Base-by-base conservation (phyloP, 1,140 invertebrate genomes). In the Hetaerina americana region DNA sequence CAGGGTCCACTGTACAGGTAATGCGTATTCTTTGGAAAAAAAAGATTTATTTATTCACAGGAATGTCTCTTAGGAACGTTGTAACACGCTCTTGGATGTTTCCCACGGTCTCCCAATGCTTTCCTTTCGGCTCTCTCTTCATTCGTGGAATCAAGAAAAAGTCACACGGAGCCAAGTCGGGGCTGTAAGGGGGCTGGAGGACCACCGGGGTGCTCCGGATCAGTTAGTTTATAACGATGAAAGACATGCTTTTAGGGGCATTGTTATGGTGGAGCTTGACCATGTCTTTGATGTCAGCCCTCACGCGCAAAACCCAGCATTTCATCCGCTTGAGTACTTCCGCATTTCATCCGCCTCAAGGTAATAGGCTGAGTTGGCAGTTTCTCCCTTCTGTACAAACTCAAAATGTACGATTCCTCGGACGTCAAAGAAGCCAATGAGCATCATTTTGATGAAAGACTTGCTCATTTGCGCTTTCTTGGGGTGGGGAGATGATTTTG, bases 391-490 rank as follows among this genome's bases (percentile, higher is more conserved):
- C n/a, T 5, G 66, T 67, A 24, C 66, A n/a, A 67, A 40, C 31
- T 40, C 31, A 40, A 40, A 40, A 8, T 40, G 31, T 40, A 68
- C 3, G 27, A 69, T 24, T 0, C 24, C 49, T 68, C 71, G 0
- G 57, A 68, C 18, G n/a, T 8, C 49, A 6, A 69, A 0, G 5
- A 68, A 71, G 27, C 5, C 49, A 68, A 71, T 67, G 66, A 71
- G 10, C 70, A 70, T 70, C 27, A 29, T 40, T 57, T 70, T 70
- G 15, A 70, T 70, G 26, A 26, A n/a, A 10, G 70, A 70, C 27
- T 40, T 40, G 70, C 70, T 70, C 70, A 70, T 70, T 26, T 24
- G 28, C 26, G 70, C 70, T 26, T 70, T 70, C 25, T 70, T 70
- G 29, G 71, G 29, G 31, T 15, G 71, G 49, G n/a, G 26, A 49